Conservation (phyloP, 2,888 invertebrate species). For the Drosophila vallismaia region DNA sequence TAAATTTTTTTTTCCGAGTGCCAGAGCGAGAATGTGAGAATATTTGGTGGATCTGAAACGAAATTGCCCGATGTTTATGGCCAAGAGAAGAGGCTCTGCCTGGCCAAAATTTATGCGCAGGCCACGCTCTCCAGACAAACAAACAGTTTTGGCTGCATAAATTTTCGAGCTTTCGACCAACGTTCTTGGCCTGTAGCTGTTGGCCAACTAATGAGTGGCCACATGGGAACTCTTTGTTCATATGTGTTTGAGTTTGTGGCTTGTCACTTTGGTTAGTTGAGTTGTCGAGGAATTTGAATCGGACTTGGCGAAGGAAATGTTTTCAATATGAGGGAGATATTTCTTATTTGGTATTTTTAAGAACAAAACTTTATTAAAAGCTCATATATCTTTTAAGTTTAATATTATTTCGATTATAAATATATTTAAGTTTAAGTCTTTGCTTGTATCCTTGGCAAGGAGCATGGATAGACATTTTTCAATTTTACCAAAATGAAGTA, state of each 20-base stretch:
- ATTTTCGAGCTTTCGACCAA: conserved; percentile 40
- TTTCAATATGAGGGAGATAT: too few relatives aligned
- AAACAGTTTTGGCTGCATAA: conserved; percentile 68
- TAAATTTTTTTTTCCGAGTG: conserved; percentile 54
- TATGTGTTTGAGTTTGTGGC: conserved; percentile 6
- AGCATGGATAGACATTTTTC: too few relatives aligned
- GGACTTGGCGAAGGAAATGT: neutral
- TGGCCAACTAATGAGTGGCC: conserved; percentile 42
- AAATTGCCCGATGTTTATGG: conserved; percentile 67
- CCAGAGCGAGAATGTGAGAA: conserved; percentile 51
- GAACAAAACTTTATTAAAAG: too few relatives aligned
- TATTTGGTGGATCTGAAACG: conserved; percentile 59
- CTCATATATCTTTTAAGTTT: too few relatives aligned
- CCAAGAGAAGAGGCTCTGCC: conserved; percentile 7
- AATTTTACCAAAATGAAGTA: too few relatives aligned
- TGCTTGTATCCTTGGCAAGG: too few relatives aligned
- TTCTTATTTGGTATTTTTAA: too few relatives aligned
- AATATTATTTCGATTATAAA: too few relatives aligned
- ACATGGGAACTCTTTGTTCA: neutral
- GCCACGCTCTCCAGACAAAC: conserved; percentile 55
- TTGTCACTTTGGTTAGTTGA: conserved; percentile 32
- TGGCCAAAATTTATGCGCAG: conserved; percentile 27
- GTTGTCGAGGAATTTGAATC: conserved; percentile 24
- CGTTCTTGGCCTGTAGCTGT: conserved; percentile 36
- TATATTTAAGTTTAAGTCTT: too few relatives aligned